Evolutionary conservation across 2,888 invertebrate species (phyloP).

Genomic region (Bellardia bayeri): DNA sequence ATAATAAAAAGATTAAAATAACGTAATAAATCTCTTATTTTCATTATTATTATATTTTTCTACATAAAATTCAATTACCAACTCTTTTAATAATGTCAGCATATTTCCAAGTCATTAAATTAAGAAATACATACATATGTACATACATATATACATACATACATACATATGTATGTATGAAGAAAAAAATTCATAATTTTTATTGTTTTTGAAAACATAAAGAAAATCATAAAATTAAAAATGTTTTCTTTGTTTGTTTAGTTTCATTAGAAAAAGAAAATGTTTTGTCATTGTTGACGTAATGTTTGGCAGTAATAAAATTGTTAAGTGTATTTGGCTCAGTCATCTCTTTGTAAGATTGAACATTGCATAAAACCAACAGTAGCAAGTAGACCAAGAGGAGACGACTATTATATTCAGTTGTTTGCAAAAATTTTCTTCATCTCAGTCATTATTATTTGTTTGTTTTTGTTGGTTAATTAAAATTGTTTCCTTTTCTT

Average conservation of each 20-base stretch:
- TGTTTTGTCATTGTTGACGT: constrained; percentile 30
- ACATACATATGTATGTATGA: neutral
- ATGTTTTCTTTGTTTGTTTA: neutral
- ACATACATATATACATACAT: too few relatives aligned
- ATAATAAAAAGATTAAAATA: too few relatives aligned
- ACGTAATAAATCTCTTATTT: too few relatives aligned
- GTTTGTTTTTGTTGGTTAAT: neutral
- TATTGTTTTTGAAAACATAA: neutral
- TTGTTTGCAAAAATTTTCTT: neutral
- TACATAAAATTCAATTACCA: neutral
- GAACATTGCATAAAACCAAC: too few relatives aligned
- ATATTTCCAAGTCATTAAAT: constrained; percentile 28
- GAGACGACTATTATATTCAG: neutral
- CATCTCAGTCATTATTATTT: neutral
- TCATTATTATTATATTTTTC: too few relatives aligned
- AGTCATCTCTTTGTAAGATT: neutral
- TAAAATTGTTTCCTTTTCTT: neutral
- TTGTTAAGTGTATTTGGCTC: constrained; percentile 23
- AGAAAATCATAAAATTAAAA: neutral
- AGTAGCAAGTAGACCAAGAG: neutral
- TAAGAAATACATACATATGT: neutral
- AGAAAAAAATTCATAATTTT: neutral
- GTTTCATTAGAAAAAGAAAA: neutral
- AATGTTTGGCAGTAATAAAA: constrained; percentile 20
- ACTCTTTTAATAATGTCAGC: neutral